Percentiles rank a stretch among this genome's conserved stretches.
phyloP scores from a whole-genome alignment of 2,888 invertebrate species.

The Agrotis ipsilon region DNA sequence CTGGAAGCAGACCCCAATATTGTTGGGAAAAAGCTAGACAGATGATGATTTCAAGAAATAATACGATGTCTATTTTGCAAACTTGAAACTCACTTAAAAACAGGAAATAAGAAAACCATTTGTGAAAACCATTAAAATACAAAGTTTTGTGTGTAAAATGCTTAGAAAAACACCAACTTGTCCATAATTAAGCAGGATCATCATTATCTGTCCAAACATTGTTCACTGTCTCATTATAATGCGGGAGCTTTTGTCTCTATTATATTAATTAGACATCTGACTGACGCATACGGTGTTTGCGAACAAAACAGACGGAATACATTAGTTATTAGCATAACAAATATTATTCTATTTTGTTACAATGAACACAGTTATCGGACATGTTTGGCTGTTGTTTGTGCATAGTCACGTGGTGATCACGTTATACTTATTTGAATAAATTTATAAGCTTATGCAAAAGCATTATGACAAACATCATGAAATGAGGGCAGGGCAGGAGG shows the following conservation, averaged over 20 bases:
- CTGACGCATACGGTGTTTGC: constrained; percentile 24
- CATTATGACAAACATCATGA: no score
- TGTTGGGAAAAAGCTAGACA: no score
- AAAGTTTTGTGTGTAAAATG: neutral
- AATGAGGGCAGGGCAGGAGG: no score
- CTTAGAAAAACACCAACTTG: neutral
- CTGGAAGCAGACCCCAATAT: no score
- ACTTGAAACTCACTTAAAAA: no score
- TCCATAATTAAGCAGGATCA: constrained; percentile 9
- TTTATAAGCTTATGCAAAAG: no score
- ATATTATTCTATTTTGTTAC: constrained; percentile 9
- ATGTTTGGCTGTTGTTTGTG: neutral
- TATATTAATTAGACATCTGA: constrained; percentile 42
- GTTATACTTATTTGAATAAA: neutral
- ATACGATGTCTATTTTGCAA: no score
- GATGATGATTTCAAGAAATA: no score
- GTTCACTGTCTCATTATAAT: constrained; percentile 33
- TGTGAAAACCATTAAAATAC: neutral
- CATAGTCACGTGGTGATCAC: neutral
- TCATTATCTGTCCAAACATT: constrained; percentile 21
- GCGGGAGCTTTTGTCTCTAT: constrained; percentile 43
- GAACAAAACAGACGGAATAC: constrained; percentile 31
- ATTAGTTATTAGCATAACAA: constrained; percentile 28
- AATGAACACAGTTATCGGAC: neutral
- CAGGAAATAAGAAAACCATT: no score